Base-by-base conservation (phyloP, 2,888 invertebrate genomes). In the Epirrita christyi region DNA sequence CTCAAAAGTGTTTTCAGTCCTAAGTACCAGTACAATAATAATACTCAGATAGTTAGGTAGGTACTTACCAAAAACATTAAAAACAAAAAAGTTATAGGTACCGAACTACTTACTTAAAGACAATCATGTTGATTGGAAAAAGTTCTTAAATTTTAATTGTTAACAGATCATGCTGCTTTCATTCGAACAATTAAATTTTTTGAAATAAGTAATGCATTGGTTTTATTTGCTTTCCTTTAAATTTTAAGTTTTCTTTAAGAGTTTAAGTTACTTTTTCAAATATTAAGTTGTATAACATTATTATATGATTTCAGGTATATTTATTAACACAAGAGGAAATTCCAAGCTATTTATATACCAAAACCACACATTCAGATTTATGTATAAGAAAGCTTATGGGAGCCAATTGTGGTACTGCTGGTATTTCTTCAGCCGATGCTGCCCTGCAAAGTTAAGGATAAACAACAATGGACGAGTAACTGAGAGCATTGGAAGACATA, bases 341-440 rank as follows among this genome's bases (percentile, higher is more conserved):
- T 92, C 92, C 2, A 92, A 92, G 71, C 70, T 92, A 51, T 92
- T 90, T 62, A 92, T 92, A 66, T 92, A 92, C 61, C 91, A 92
- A 72, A 92, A 92, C 67, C 92, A 92, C 65, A 92, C 92, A 67
- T 92, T 92, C 77, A 82, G 92, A 63, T 92, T 92, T 59, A 92
- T 92, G 92, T 92, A 92, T 65, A 92, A 92, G 67, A 90, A 91
- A 61, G 92, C 91, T 6, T 92, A 89, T 70, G 92, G 92, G n/a
- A 92, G 92, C 68, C 92, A 92, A 55, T 73, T 92, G 2, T 92
- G 92, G 92, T 92, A 92, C 57, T 92, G 92, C 64, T 92, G 92
- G 92, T 91, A 87, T 62, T 92, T 92, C 86, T 92, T 92, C 76
- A 92, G 89, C 46, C 72, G 91, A 55, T 91, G 92, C 64, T 92